A percentile compares a stretch with the other conserved stretches of the same genome.
Evolutionary conservation across 2,888 invertebrate genomes (phyloP).

Genomic region (Ctenicera cuprea): DNA sequence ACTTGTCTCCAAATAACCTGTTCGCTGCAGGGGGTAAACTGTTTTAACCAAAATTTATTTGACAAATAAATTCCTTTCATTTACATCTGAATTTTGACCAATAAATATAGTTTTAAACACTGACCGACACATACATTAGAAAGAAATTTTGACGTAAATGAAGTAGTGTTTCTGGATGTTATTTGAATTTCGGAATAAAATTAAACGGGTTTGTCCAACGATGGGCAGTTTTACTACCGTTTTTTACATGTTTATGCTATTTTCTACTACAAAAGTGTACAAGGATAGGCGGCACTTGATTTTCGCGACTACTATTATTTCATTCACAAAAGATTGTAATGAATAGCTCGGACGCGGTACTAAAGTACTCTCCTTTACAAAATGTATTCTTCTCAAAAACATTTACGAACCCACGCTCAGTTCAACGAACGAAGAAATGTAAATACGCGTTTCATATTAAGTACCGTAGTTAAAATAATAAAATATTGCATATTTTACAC

Average conservation of each 20-base stretch:
- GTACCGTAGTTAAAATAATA: constrained; percentile 54
- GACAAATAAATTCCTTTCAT: constrained; percentile 58
- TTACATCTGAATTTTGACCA: constrained; percentile 52
- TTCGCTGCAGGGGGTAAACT: constrained; percentile 53
- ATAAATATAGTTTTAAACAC: constrained; percentile 45
- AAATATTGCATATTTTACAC: constrained; percentile 52
- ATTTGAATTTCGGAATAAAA: constrained; percentile 36
- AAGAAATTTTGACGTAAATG: constrained; percentile 33
- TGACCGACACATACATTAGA: constrained; percentile 20
- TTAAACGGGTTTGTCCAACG: constrained; percentile 23
- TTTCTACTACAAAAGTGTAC: constrained; percentile 11
- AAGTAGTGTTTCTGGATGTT: constrained; percentile 29
- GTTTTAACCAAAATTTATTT: constrained; percentile 58
- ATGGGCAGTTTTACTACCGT: constrained; percentile 5
- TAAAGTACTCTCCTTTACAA: constrained; percentile 36
- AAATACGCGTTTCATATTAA: constrained; percentile 52
- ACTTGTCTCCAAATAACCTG: constrained; percentile 55
- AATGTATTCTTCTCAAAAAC: constrained; percentile 40
- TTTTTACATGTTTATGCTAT: constrained; percentile 2
- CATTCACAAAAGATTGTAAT: constrained; percentile 31
- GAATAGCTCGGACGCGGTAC: constrained; percentile 13
- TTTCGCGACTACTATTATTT: constrained; percentile 14
- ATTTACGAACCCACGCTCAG: constrained; percentile 50
- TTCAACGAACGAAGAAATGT: constrained; percentile 53
- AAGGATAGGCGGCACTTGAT: constrained; percentile 1